These are phyloP conservation scores for Mesocentrotus franciscanus DNA, from an alignment of 53 echinoderm and acorn worm genomes.

Conservation along the genomic window DNA sequence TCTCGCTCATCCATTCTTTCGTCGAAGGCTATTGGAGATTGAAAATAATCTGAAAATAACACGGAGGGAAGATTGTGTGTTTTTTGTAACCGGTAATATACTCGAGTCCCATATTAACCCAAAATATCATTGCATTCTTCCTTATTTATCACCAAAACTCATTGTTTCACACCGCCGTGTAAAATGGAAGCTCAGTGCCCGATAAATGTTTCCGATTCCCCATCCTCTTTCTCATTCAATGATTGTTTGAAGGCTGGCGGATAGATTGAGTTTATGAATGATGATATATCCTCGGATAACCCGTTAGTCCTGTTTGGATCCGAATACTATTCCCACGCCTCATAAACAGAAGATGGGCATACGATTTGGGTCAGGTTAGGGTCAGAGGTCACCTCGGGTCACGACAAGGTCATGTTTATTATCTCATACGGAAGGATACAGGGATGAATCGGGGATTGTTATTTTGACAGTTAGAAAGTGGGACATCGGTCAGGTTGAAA, in stretches of 20 bases:
- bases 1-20: no score
- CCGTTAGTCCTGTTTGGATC: background rate
- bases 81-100: no score
- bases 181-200: background rate
- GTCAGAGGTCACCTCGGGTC: constrained; percentile 28
- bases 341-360: background rate
- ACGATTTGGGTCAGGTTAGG: constrained; percentile 1
- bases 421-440: background rate
- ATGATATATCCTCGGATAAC: constrained; percentile 22
- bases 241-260: background rate
- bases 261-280: constrained; percentile 48
- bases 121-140: background rate
- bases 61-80: no score
- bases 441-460: constrained; percentile 30
- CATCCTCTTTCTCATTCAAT: background rate
- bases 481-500: constrained; percentile 10
- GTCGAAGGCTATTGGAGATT: no score
- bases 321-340: constrained; percentile 13
- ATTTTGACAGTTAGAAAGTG: background rate
- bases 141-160: background rate
- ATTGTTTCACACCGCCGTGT: background rate
- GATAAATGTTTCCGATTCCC: constrained; percentile 43
- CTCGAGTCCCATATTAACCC: background rate
- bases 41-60: no score
- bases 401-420: constrained; percentile 14